Evolutionary conservation across 2,797 vertebrate genomes (phyloP), one percentile per base, ranked within the genome.

Genomic region (Allobates femoralis): DNA sequence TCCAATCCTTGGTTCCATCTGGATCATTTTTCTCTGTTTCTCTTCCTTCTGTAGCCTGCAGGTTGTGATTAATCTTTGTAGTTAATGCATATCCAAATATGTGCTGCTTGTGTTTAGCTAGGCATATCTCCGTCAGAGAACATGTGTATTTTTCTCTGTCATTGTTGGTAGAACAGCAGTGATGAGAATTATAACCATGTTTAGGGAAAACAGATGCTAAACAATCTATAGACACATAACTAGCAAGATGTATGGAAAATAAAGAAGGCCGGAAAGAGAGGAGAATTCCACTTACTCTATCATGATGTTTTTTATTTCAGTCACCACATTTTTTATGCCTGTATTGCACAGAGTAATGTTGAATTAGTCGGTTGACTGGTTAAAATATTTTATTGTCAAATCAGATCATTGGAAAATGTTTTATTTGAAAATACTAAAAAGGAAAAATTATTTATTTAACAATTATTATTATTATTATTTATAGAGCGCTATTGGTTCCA

Each of bases 11-110:
- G 0, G 60, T 86, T 89, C 87, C 58, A 91, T 77, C 41, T 90
- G 80, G 53, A 90, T 92, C 81, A 80, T 87, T 84, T 89, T 69
- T 83, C 79, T 82, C 89, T 86, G 34, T 55, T 90, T 85, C 62
- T 3, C 56, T 89, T 86, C 87, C 89, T 87, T 50, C 76, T 86
- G 66, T 83, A 89, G 71, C 83, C 89, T 88, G 69, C 78, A 15
- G 85, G 83, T 87, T 91, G 76, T 84, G 85, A 88, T 90, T 91
- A 91, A 91, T 92, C 84, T 89, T 89, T 89, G 81, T 50, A 87
- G 73, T 87, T 89, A 90, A 92, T 89, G 90, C 76, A 83, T 85
- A 89, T 86, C 85, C 90, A 91, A 80, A 3, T 89, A 89, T 85
- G 84, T 87, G 91, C 85, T 87, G 18, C 84, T 89, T 91, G 51